Base-by-base conservation (phyloP, 2,113 vertebrate genomes). In the Pterophyllum scalare region DNA sequence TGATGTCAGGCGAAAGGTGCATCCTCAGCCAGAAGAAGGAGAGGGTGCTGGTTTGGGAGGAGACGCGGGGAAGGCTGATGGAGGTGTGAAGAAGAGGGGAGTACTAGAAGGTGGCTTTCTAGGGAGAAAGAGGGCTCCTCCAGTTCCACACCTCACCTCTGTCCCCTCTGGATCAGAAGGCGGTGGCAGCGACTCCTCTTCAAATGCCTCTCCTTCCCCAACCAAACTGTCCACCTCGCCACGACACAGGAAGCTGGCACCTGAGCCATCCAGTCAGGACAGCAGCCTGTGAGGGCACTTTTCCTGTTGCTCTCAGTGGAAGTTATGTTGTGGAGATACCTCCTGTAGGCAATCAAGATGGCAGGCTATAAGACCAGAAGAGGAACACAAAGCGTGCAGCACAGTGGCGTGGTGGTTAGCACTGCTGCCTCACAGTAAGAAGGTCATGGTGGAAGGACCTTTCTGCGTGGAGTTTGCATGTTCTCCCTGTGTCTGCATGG, bases 211-310 rank as follows among this genome's bases (percentile, higher is more conserved):
- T 20, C 97, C 97, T 0, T 99, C 98, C 0, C 98, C 98, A 14
- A 99, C 98, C 0, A 98, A 97, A 93, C 93, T 96, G 38, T 94
- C 94, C 57, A 97, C 97, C 3, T 99, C 98, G 1, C 98, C 98
- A 1, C 96, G 97, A 19, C 97, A 98, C 84, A 97, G 95, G 85
- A 98, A 97, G 85, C 77, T 89, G 52, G 93, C 93, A 0, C 59
- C 89, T 0, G 97, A 99, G 40, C 92, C 93, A 3, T 94, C 95
- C 4, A 96, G 95, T 75, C 96, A 97, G 74, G 98, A 99, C 87
- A 97, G 96, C 22, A 96, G 96, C 90, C 92, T 97, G 87, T 98
- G 88, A 91, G 7, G 38, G 60, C 10, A 0, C 3, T 57, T 24
- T 33, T 64, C 67, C 20, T 49, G 24, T 56, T 56, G 7, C 43